Percentiles rank a stretch among this genome's conserved stretches.
Conservation (phyloP, 2,113 vertebrate genomes). For the Anoplopoma fimbria region DNA sequence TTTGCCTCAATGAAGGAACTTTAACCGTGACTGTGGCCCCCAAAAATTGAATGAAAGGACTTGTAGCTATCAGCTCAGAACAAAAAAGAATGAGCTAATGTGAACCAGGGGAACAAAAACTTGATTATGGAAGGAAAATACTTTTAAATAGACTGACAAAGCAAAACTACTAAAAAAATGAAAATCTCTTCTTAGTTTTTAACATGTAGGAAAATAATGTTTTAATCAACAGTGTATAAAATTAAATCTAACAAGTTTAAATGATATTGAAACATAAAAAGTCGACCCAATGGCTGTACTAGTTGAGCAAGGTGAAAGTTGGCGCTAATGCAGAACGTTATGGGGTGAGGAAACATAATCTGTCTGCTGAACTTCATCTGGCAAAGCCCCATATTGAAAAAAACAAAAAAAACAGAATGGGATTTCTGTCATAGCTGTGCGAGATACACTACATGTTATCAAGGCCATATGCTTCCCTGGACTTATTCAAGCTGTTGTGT, state of each 20-base stretch:
- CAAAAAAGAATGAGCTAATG: conserved; percentile 1
- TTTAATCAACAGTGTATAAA: not conserved
- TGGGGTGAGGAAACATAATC: not conserved
- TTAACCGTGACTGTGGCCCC: conserved; percentile 16
- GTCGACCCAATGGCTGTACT: too few species aligned
- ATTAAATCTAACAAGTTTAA: not conserved
- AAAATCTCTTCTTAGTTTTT: not conserved
- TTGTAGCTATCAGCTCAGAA: conserved; percentile 29
- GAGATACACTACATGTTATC: not conserved
- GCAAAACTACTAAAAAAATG: not conserved
- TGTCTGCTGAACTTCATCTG: not conserved
- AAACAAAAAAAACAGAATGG: too few species aligned
- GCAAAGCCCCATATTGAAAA: too few species aligned
- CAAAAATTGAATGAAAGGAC: conserved; percentile 6
- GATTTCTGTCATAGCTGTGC: not conserved
- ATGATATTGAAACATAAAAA: not conserved
- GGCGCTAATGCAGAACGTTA: too few species aligned
- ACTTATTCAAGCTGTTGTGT: not conserved
- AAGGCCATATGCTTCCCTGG: not conserved
- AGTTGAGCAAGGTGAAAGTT: too few species aligned
- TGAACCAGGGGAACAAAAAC: conserved; percentile 1
- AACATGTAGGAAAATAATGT: not conserved
- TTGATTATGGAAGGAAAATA: not conserved
- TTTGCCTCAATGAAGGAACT: conserved; percentile 20
- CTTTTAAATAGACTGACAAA: conserved; percentile 6